Evolutionary conservation across 2,797 vertebrate genomes (phyloP).

Genomic region (Nyctibius grandis): DNA sequence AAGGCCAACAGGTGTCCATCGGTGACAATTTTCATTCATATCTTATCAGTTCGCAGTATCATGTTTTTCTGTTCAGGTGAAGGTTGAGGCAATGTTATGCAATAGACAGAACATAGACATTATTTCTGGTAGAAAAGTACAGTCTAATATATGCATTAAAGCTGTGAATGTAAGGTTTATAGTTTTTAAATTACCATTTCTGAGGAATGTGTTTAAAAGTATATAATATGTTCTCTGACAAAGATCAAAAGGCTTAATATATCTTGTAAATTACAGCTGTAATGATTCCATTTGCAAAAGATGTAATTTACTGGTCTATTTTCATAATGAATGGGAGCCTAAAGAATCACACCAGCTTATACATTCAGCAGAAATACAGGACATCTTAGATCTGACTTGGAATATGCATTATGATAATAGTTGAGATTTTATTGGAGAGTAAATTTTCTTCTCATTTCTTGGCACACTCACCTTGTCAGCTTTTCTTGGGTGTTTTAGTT

Average conservation of each 20-base stretch:
- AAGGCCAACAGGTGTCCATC: background rate
- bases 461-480: background rate
- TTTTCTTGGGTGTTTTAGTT: background rate
- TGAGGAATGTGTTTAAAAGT: slow-evolving; percentile 65
- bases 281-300: slow-evolving; percentile 75
- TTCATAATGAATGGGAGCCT: slow-evolving; percentile 73
- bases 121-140: slow-evolving; percentile 33
- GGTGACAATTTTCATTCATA: background rate
- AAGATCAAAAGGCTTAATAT: slow-evolving; percentile 73
- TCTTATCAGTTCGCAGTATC: background rate
- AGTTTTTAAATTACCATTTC: slow-evolving; percentile 67
- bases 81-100: background rate
- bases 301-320: slow-evolving; percentile 73
- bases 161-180: slow-evolving; percentile 40
- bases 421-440: slow-evolving; percentile 20
- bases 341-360: slow-evolving; percentile 63
- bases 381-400: slow-evolving; percentile 25
- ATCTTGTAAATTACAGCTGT: slow-evolving; percentile 75
- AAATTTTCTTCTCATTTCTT: slow-evolving; percentile 17
- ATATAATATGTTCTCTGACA: slow-evolving; percentile 61
- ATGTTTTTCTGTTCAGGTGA: background rate
- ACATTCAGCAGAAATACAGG: slow-evolving; percentile 61
- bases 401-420: slow-evolving; percentile 51
- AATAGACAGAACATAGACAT: slow-evolving; percentile 22
- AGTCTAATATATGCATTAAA: slow-evolving; percentile 49